Evolutionary conservation across 2,888 invertebrate genomes (phyloP), one percentile per base, ranked within the genome.

Genomic region (Eledona agricola): DNA sequence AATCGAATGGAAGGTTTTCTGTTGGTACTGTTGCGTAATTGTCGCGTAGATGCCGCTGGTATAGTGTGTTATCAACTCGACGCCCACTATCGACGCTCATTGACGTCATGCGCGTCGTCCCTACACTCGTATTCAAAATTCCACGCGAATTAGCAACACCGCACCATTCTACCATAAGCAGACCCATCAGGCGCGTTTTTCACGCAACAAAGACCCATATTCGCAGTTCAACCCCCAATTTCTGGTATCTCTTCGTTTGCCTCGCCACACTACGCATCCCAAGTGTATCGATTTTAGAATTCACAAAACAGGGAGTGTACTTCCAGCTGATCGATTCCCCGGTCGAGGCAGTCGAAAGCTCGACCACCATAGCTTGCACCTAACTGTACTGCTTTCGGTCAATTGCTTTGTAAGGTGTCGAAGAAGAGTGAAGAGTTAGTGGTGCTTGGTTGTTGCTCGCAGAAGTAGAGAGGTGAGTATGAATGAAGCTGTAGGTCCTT

Each of bases 301-400:
- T 59, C 58, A 51, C 59, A 53, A 54, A 54, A 58, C 51, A 40
- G 54, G 46, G 71, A 72, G 60, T 72, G 71, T 72, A 72, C 72
- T 63, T 59, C 66, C 71, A 71, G 73, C 73, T 73, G 72, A 73
- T 73, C 73, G 73, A 73, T 73, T 72, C 60, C n/a, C 64, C 60
- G 55, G 57, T 58, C 57, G 55, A 59, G 59, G 57, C 58, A 62
- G 60, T 59, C 42, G 60, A 57, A 55, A 60, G 64, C 59, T 60
- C 61, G 53, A 55, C 58, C 49, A 47, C 54, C 51, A 56, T 23
- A 51, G 50, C 43, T 42, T 38, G 46, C 54, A 47, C 49, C n/a
- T 52, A 46, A 19, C 38, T 34, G 46, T 45, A 51, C n/a, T n/a
- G n/a, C n/a, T n/a, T n/a, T n/a, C n/a, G n/a, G n/a, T n/a, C n/a